phyloP scores from a whole-genome alignment of 2,113 vertebrate genomes.

The Spea bombifrons region DNA sequence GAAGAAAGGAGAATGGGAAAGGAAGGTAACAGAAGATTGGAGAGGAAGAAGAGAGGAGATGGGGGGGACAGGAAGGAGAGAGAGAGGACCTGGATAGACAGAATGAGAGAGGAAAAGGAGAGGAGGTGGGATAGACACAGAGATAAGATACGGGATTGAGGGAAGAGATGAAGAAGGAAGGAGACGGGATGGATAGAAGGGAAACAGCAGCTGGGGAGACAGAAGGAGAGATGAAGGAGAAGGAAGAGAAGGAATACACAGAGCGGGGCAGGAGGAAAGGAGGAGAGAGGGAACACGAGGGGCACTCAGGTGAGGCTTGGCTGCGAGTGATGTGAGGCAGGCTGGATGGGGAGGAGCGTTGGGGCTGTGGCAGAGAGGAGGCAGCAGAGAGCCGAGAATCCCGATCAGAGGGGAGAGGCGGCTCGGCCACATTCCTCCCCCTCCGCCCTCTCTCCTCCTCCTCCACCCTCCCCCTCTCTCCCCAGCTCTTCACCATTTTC shows the following conservation, averaged over 20 bases:
- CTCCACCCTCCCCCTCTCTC: not conserved
- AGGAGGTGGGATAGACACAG: not conserved
- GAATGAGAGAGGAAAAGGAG: not conserved
- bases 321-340: not conserved
- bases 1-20: not conserved
- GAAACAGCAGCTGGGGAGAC: not conserved
- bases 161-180: not conserved
- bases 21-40: not conserved
- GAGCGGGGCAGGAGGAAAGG: not conserved
- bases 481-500: conserved; percentile 42
- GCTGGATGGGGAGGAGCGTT: not conserved
- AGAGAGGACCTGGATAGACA: not conserved
- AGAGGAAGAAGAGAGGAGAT: not conserved
- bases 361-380: conserved; percentile 21
- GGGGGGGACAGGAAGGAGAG: not conserved
- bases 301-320: not conserved
- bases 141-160: not conserved
- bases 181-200: not conserved
- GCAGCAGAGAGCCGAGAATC: conserved; percentile 28
- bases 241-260: not conserved
- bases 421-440: conserved; percentile 22
- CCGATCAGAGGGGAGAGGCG: conserved; percentile 17
- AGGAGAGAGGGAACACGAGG: not conserved
- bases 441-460: not conserved
- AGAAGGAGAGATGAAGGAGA: not conserved